Evolutionary conservation across 2,888 invertebrate species (phyloP).

Genomic region (Caenorhabditis angaria): DNA sequence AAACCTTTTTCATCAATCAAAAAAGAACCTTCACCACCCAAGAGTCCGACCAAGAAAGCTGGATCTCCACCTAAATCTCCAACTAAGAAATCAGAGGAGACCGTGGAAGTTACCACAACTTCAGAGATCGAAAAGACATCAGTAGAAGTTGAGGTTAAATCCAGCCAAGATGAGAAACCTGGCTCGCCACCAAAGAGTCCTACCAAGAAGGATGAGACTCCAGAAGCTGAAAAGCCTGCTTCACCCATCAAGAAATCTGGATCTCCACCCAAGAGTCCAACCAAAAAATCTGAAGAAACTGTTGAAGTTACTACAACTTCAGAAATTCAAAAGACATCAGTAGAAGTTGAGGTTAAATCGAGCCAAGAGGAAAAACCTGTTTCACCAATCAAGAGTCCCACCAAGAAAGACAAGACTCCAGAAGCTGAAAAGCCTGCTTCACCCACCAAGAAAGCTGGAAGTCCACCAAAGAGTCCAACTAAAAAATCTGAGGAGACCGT

Average conservation of each 20-base stretch:
- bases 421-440: conserved; percentile 13
- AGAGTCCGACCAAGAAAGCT: conserved; percentile 8
- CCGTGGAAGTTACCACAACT: no score
- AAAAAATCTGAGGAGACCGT: conserved; percentile 7
- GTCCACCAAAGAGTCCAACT: conserved; percentile 6
- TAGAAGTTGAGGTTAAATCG: no score
- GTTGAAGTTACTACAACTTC: no score
- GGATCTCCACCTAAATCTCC: conserved; percentile 3
- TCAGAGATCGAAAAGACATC: no score
- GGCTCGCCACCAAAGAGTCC: no score
- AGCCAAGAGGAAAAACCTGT: conserved; percentile 15
- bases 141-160: no score
- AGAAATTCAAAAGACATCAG: no score
- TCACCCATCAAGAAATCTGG: conserved; percentile 22
- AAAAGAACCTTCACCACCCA: conserved; percentile 17
- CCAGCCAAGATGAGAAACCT: conserved; percentile 18
- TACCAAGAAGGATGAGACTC: conserved; percentile 19
- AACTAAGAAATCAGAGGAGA: no score
- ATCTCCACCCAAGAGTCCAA: conserved; percentile 17
- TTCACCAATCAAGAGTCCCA: no score
- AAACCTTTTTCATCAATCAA: conserved; percentile 13
- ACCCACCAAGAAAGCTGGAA: conserved; percentile 21
- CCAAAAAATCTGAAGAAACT: no score
- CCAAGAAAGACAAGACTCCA: conserved; percentile 23
- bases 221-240: conserved; percentile 12